phyloP scores from a whole-genome alignment of 1,140 invertebrate species.

The Eufriesea mexicana region DNA sequence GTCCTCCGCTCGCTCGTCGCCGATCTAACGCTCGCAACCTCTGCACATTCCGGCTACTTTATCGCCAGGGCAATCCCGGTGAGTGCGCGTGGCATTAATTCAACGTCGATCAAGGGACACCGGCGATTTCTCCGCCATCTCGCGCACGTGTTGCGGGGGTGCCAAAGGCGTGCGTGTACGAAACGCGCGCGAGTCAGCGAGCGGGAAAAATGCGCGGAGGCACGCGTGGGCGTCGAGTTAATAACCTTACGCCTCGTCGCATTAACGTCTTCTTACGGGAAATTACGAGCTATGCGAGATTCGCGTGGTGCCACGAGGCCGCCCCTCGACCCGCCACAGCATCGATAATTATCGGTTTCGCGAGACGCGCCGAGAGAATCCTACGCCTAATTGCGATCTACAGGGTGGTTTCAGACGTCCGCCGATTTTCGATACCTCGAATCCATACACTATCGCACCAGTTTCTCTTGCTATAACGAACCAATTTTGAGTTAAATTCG shows the following conservation, averaged over 20 bases:
- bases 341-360: constrained; percentile 44
- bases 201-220: constrained; percentile 8
- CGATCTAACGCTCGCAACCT: not conserved
- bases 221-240: constrained; percentile 45
- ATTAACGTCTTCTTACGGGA: constrained; percentile 49
- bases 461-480: too few species aligned
- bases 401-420: not conserved
- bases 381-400: constrained; percentile 34
- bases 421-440: too few species aligned
- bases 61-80: not conserved
- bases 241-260: constrained; percentile 55
- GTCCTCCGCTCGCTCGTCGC: not conserved
- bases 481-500: too few species aligned
- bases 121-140: not conserved
- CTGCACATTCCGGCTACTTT: not conserved
- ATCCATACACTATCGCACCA: too few species aligned
- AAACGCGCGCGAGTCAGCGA: not conserved
- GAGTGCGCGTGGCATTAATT: not conserved
- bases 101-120: constrained; percentile 14
- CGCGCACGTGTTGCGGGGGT: not conserved
- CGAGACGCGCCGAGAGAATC: not conserved
- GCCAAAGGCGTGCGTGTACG: not conserved
- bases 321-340: not conserved
- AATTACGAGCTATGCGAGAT: constrained; percentile 42
- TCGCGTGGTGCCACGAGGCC: constrained; percentile 3